Evolutionary conservation across 2,113 vertebrate genomes (phyloP).

Genomic region (Oryzias melastigma): DNA sequence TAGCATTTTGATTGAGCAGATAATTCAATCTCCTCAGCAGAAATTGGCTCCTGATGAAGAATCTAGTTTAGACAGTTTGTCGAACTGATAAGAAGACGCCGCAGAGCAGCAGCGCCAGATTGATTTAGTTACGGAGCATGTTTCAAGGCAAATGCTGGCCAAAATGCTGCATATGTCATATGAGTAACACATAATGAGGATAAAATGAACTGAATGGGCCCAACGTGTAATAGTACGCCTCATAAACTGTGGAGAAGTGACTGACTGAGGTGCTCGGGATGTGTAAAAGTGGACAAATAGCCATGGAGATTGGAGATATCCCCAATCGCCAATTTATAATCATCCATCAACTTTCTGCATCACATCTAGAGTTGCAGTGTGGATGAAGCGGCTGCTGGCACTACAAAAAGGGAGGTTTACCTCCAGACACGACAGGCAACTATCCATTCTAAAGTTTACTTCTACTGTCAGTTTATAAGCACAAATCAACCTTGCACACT

Average conservation of each 20-base stretch:
- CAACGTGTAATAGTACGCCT: neutral
- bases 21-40: conserved; percentile 8
- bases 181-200: neutral
- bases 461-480: too few species aligned
- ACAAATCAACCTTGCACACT: too few species aligned
- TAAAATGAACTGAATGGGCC: neutral
- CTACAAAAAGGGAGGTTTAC: too few species aligned
- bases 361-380: too few species aligned
- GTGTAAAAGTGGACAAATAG: neutral
- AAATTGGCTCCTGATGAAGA: conserved; percentile 17
- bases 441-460: too few species aligned
- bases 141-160: neutral
- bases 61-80: neutral
- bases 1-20: conserved; percentile 18
- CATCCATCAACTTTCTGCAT: too few species aligned
- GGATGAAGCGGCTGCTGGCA: too few species aligned
- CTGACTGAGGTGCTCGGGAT: too few species aligned
- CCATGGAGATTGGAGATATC: neutral
- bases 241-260: too few species aligned
- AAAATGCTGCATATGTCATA: neutral
- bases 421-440: too few species aligned
- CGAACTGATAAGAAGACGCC: neutral
- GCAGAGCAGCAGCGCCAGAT: neutral
- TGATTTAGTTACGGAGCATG: conserved; percentile 1
- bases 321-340: too few species aligned